Evolutionary conservation across 2,113 vertebrate genomes (phyloP).

Genomic region (Pseudorasbora parva): DNA sequence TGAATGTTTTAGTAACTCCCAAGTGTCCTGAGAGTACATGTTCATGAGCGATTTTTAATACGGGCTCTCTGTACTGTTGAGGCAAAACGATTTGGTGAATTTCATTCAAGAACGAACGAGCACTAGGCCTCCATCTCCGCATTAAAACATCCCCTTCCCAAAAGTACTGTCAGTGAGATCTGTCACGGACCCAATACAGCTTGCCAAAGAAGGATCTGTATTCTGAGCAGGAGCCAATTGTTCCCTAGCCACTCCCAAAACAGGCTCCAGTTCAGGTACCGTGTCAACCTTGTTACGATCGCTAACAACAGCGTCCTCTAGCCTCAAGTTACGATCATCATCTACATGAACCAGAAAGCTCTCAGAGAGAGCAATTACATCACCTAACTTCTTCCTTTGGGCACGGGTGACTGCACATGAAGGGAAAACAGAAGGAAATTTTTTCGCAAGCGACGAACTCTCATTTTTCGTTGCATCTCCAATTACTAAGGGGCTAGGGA

Average conservation of each 20-base stretch:
- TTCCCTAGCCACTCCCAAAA: neutral
- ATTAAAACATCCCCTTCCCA: neutral
- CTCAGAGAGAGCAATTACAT: neutral
- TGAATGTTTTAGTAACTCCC: neutral
- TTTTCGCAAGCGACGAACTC: neutral
- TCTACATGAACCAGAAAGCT: neutral
- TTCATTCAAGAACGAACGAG: neutral
- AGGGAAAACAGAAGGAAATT: neutral
- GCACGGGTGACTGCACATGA: rapidly evolving
- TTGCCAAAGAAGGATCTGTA: neutral
- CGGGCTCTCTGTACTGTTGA: neutral
- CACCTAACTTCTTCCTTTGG: neutral
- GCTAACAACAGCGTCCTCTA: neutral
- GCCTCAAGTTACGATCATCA: too few species aligned
- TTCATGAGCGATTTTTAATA: neutral
- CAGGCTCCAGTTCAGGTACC: neutral
- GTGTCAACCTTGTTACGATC: neutral
- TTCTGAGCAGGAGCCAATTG: neutral
- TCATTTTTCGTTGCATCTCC: too few species aligned
- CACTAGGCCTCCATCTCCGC: neutral
- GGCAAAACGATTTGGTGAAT: neutral
- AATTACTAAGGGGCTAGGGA: too few species aligned
- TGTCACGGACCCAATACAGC: neutral
- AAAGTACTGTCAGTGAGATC: neutral
- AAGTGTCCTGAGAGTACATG: neutral